Base-by-base conservation (phyloP, 92 coral and sea anemone genomes). In the Heteractis magnifica region DNA sequence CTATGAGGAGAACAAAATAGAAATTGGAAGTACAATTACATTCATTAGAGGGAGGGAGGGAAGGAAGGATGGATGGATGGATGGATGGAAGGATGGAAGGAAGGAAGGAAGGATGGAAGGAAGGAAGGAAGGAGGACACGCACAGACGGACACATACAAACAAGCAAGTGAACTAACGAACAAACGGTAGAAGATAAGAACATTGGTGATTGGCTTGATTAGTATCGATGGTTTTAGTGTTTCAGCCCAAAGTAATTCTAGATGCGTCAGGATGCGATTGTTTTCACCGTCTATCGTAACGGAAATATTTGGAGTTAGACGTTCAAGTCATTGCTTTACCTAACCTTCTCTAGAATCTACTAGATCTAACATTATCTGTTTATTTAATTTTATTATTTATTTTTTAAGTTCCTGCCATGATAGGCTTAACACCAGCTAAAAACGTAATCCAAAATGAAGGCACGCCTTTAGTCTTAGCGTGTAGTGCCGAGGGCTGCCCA, bases 401-500 rank as follows among this genome's bases (percentile, higher is more conserved):
- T 26, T 13, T 56, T 78, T 60, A 8, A 78, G 82, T 59, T 6
- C n/a, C 41, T 56, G 72, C 82, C 56, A 59, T 14, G 9, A 20
- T 78, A 51, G 0, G 3, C 53, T 21, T 78, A 56, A 10, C 48
- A 3, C 49, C 72, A 44, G 78, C 53, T 3, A 26, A 10, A 13
- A 56, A 4, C 50, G 51, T 77, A 23, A 20, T 34, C 71, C 4
- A 7, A 53, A 13, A 23, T 6, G 78, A 50, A 71, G 75, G 56
- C 5, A 60, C 52, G 14, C 34, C 11, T 8, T 10, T 78, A 65
- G 72, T 51, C 58, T 76, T 87, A 5, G 58, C 14, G 59, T 87
- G 87, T 48, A 65, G 52, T 49, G 90, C 87, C 9, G 77, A 72
- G 14, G 90, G 90, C 50, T 72, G 86, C 44, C 87, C 90, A 71